phyloP scores from a whole-genome alignment of 2,797 vertebrate species.

The Scleropages formosus region DNA sequence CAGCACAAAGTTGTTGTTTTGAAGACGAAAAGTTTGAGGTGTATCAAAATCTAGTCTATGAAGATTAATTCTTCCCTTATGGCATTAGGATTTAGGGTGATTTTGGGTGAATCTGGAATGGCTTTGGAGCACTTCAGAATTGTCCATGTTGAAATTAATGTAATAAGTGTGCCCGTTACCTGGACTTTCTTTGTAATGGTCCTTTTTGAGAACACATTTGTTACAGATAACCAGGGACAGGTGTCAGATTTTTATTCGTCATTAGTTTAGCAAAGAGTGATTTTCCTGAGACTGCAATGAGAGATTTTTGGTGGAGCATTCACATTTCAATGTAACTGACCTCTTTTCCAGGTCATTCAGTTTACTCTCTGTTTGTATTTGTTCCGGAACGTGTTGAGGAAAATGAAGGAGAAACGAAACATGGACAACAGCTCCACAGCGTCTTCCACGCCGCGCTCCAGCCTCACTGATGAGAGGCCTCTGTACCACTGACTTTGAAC shows the following conservation, averaged over 20 bases:
- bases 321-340: not conserved
- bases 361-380: conserved; percentile 20
- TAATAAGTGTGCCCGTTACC: no score
- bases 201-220: not conserved
- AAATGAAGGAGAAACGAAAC: not conserved
- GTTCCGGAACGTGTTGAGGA: not conserved
- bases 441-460: not conserved
- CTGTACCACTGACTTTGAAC: no score
- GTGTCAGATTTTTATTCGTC: not conserved
- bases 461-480: not conserved
- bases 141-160: no score
- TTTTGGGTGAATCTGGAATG: no score
- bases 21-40: no score
- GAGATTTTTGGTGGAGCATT: not conserved
- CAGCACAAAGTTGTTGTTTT: no score
- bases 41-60: no score
- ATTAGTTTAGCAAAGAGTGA: not conserved
- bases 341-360: conserved; percentile 16
- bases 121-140: no score
- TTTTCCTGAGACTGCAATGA: not conserved
- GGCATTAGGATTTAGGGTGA: no score
- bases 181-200: not conserved
- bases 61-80: no score
- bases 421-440: not conserved
- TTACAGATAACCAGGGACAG: not conserved